Conservation (phyloP, 2,113 vertebrate species). For the Dipodomys stephensi region DNA sequence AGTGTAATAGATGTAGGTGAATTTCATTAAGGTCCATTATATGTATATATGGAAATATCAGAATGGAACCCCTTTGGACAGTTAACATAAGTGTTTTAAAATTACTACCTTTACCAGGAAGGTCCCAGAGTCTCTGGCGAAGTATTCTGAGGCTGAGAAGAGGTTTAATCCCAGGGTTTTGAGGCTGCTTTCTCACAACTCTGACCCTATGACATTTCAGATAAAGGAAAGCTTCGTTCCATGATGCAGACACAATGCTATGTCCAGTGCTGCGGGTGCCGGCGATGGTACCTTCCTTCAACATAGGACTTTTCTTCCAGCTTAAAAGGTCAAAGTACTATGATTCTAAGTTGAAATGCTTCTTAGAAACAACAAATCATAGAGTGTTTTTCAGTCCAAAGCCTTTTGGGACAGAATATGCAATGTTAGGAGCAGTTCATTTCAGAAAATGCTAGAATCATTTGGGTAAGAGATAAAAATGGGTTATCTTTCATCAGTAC, state of each 20-base stretch:
- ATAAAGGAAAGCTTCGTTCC: not conserved
- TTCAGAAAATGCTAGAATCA: no score
- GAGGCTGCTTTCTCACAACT: not conserved
- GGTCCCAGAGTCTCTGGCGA: not conserved
- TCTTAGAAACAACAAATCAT: conserved; percentile 20
- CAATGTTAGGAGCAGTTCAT: not conserved
- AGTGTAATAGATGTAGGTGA: not conserved
- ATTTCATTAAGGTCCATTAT: no score
- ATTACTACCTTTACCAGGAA: not conserved
- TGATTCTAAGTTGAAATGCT: conserved; percentile 27
- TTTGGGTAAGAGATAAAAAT: not conserved
- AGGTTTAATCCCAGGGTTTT: not conserved
- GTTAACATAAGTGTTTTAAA: not conserved
- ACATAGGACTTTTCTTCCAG: not conserved
- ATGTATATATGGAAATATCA: no score
- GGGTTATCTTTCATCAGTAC: not conserved
- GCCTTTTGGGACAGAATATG: not conserved
- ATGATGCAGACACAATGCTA: not conserved
- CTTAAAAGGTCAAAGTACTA: not conserved
- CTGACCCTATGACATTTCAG: not conserved
- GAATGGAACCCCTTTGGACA: no score
- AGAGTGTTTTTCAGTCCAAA: not conserved
- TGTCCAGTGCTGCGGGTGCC: not conserved
- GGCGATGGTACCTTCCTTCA: not conserved
- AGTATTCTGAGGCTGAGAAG: fast-evolving